Evolutionary conservation across 1,140 invertebrate genomes (phyloP).

Genomic region (Lerema accius): DNA sequence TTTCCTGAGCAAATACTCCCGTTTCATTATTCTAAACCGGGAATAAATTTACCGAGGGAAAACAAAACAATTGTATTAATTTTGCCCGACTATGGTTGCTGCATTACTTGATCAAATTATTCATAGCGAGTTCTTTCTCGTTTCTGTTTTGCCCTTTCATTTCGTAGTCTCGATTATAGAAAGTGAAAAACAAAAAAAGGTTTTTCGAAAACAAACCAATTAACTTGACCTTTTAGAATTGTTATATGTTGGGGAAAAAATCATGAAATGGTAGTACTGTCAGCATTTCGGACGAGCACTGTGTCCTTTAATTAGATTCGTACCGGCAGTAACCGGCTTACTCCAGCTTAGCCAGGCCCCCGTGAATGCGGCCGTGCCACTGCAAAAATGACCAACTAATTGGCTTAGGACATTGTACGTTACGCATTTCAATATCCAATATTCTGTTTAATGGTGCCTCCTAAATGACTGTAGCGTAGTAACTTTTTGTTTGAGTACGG

Average conservation of each 20-base stretch:
- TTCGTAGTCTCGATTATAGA: constrained; percentile 38
- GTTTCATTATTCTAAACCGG: constrained; percentile 79
- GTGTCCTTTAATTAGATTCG: constrained; percentile 81
- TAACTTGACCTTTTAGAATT: constrained; percentile 61
- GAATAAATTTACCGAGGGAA: constrained; percentile 77
- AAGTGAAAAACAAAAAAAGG: constrained; percentile 38
- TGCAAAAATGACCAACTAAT: constrained; percentile 81
- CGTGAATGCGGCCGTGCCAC: constrained; percentile 64
- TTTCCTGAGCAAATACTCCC: constrained; percentile 69
- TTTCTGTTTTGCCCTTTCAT: constrained; percentile 39
- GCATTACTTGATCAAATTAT: constrained; percentile 75
- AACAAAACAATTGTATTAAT: constrained; percentile 80
- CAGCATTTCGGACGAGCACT: constrained; percentile 73
- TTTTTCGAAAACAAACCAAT: constrained; percentile 67
- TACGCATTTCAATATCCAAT: constrained; percentile 76
- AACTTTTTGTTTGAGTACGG: constrained; percentile 38
- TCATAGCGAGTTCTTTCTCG: constrained; percentile 56
- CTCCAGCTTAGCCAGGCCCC: constrained; percentile 68
- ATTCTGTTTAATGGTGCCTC: constrained; percentile 67
- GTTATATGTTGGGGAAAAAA: constrained; percentile 63
- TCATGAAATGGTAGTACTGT: constrained; percentile 69
- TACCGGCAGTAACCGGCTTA: constrained; percentile 76
- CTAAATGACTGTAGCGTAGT: constrained; percentile 49
- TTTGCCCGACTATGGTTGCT: constrained; percentile 69
- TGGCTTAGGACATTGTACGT: constrained; percentile 76